phyloP scores from a whole-genome alignment of 2,113 vertebrate species.

The Hylia prasina region DNA sequence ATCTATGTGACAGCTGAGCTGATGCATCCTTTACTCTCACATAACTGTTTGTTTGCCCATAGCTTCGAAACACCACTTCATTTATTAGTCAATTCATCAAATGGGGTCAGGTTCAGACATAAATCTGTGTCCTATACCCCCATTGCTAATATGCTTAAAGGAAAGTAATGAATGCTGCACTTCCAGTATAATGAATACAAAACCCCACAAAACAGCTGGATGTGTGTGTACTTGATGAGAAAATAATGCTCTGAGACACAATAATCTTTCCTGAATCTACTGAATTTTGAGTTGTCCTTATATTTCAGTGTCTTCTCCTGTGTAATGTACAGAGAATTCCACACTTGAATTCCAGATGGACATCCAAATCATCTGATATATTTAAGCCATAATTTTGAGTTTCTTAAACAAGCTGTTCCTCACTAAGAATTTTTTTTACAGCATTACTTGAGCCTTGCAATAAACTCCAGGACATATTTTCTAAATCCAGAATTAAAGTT shows the following conservation, averaged over 20 bases:
- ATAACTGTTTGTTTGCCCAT: background rate
- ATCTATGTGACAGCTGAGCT: background rate
- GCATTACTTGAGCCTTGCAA: background rate
- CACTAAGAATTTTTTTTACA: background rate
- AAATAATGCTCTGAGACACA: background rate
- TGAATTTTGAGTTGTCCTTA: slow-evolving; percentile 14
- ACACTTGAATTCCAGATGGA: slow-evolving; percentile 39
- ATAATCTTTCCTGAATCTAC: slow-evolving; percentile 23
- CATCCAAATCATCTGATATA: slow-evolving; percentile 34
- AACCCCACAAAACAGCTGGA: slow-evolving; percentile 28
- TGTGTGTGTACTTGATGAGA: slow-evolving; percentile 7
- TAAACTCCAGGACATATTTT: background rate
- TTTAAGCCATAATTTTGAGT: slow-evolving; percentile 24
- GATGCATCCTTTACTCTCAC: slow-evolving; percentile 20
- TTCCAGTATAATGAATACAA: slow-evolving; percentile 26
- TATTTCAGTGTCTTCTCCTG: slow-evolving; percentile 25
- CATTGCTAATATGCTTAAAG: slow-evolving; percentile 29
- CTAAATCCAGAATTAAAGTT: background rate
- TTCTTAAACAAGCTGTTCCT: slow-evolving; percentile 41
- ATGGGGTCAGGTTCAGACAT: slow-evolving; percentile 9
- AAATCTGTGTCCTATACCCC: slow-evolving; percentile 4
- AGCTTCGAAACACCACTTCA: slow-evolving; percentile 18
- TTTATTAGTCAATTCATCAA: background rate
- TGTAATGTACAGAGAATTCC: background rate
- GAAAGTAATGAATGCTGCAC: slow-evolving; percentile 7